A percentile compares a stretch with the other conserved stretches of the same genome.
These are phyloP conservation scores for Dryas iulia DNA, from an alignment of 1,140 invertebrate species.

Conservation along the genomic window DNA sequence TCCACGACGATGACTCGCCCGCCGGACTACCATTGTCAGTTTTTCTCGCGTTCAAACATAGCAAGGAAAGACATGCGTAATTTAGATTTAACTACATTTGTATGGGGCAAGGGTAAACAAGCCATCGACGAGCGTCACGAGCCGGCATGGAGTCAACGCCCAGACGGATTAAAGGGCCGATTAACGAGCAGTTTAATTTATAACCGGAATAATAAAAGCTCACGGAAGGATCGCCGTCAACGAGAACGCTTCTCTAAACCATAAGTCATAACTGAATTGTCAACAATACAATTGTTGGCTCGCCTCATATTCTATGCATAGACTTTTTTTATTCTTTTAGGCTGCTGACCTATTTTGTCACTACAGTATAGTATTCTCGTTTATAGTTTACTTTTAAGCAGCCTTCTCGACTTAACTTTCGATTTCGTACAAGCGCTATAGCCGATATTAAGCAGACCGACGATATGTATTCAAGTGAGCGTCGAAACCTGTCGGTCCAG, in stretches of 20 bases:
- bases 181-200: constrained; percentile 77
- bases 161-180: constrained; percentile 75
- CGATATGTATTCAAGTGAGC: constrained; percentile 49
- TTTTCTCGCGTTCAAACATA: constrained; percentile 47
- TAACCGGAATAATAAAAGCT: constrained; percentile 73
- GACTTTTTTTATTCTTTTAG: constrained; percentile 41
- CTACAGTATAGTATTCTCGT: constrained; percentile 19
- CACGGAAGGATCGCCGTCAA: constrained; percentile 52
- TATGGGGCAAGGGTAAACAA: constrained; percentile 38
- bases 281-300: constrained; percentile 48
- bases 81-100: constrained; percentile 51
- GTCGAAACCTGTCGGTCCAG: constrained; percentile 51
- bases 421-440: constrained; percentile 59
- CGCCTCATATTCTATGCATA: constrained; percentile 33
- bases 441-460: constrained; percentile 49
- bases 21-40: constrained; percentile 48
- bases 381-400: constrained; percentile 12
- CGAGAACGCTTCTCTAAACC: constrained; percentile 26
- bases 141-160: constrained; percentile 64
- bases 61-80: constrained; percentile 40
- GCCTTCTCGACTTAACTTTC: constrained; percentile 50
- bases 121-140: constrained; percentile 42
- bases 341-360: constrained; percentile 27
- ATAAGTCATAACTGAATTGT: constrained; percentile 59
- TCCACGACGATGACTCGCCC: constrained; percentile 62